Base-by-base conservation (phyloP, 2,797 vertebrate genomes). In the Pygocentrus nattereri region DNA sequence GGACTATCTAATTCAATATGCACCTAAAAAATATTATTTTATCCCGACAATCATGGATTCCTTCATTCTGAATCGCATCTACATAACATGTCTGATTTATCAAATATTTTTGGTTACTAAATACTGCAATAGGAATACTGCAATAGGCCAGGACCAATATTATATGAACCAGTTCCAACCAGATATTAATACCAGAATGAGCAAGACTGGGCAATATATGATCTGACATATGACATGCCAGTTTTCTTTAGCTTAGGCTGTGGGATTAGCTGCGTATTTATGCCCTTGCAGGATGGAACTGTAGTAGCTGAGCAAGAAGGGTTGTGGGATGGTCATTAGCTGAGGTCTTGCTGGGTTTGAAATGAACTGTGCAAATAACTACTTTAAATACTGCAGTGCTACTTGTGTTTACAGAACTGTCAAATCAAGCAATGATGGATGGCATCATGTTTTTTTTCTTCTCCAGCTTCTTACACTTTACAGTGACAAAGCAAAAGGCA, bases 311-410 rank as follows among this genome's bases (percentile, higher is more conserved):
- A 64, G 34, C 25, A 31, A 50, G 30, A 52, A 44, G 47, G 47
- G 73, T 70, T 71, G 71, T 62, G 65, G 77, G 18, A 79, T 10
- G 38, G 31, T 62, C 52, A 68, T 69, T 56, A 83, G 64, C 71
- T 10, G 77, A 49, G n/a, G 19, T 52, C 47, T 70, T 44, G 49
- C 72, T 76, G 79, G 27, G 56, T 23, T 82, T 19, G 5, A 78
- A 59, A 84, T 74, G 23, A 68, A 68, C 67, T 81, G 79, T 72
- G 76, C 65, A 58, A 82, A 82, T 76, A 76, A 49, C 41, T 4
- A 65, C 64, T 68, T 16, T 18, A 41, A 62, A 27, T 31, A 19
- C 41, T 2, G 41, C 41, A 5, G 16, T n/a, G 34, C n/a, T 44
- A 23, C 5, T 23, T 34, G 18, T 56, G 25, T 67, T 44, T 47